Percentiles rank a stretch among this genome's conserved stretches.
Evolutionary conservation across 2,888 invertebrate species (phyloP).

Genomic region (Mystacides longicornis): DNA sequence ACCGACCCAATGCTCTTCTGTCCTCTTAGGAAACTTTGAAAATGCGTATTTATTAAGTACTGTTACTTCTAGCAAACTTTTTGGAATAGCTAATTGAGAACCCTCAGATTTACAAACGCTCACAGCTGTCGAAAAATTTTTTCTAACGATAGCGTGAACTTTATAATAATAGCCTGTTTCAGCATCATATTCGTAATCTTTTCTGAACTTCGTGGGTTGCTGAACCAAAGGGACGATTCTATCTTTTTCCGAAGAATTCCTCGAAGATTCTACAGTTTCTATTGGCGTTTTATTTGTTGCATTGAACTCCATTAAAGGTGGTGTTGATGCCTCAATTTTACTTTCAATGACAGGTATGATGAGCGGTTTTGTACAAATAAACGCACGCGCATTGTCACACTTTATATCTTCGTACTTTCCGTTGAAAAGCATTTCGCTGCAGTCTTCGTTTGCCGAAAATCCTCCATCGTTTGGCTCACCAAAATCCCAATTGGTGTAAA

Average conservation of each 20-base stretch:
- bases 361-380: conserved; percentile 4
- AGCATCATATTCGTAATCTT: neutral
- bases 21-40: neutral
- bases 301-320: too few relatives aligned
- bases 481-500: conserved; percentile 14
- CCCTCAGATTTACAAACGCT: conserved; percentile 13
- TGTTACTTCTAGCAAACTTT: neutral
- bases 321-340: too few relatives aligned
- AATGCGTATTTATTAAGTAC: too few relatives aligned
- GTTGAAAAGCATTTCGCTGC: conserved; percentile 6
- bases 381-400: neutral
- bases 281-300: too few relatives aligned
- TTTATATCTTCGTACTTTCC: conserved; percentile 5
- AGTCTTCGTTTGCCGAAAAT: conserved; percentile 16
- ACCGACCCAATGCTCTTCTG: conserved; percentile 2
- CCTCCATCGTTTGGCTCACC: conserved; percentile 17
- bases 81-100: conserved; percentile 12
- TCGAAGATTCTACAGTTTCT: too few relatives aligned
- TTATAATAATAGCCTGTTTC: neutral
- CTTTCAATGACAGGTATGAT: neutral
- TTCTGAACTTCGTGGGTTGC: neutral
- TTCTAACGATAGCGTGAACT: neutral
- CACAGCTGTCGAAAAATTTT: conserved; percentile 8
- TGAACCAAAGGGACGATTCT: too few relatives aligned
- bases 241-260: too few relatives aligned